Percentiles rank a stretch among this genome's conserved stretches.
phyloP scores from a whole-genome alignment of 2,797 vertebrate genomes.

The Gadopsis marmoratus region DNA sequence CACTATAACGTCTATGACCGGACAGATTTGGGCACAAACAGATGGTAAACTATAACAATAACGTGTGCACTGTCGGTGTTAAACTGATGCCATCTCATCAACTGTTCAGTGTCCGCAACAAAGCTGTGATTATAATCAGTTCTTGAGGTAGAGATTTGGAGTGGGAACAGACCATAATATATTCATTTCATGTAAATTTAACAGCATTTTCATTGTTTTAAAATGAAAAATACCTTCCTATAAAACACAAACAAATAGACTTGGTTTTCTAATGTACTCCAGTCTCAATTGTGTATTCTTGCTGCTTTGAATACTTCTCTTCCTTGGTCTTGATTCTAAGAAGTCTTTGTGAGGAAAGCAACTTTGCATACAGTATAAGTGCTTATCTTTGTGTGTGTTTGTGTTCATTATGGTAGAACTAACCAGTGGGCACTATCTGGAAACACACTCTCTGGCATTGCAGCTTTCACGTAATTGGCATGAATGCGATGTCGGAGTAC shows the following conservation, averaged over 20 bases:
- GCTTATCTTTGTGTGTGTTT: neutral
- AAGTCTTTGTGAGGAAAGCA: constrained; percentile 14
- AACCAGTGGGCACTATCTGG: constrained; percentile 4
- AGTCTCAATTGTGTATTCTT: neutral
- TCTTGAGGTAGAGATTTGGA: neutral
- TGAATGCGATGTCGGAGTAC: neutral
- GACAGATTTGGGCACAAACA: too few relatives aligned
- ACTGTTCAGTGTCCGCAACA: neutral
- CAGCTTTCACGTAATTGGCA: neutral
- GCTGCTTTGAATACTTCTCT: constrained; percentile 3
- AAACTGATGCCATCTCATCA: neutral
- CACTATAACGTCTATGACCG: too few relatives aligned
- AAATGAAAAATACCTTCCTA: neutral
- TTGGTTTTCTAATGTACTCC: neutral
- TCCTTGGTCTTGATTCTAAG: neutral
- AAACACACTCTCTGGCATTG: neutral
- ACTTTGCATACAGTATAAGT: constrained; percentile 27
- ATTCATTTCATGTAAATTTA: neutral
- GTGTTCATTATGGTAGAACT: constrained; percentile 3
- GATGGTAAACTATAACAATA: too few relatives aligned
- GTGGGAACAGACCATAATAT: neutral
- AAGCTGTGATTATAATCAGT: neutral
- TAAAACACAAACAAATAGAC: neutral
- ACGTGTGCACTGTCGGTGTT: too few relatives aligned
- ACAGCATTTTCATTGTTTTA: neutral